A percentile compares a stretch with the other conserved stretches of the same genome.
These are phyloP conservation scores for Ptychobarbus kaznakovi DNA, from an alignment of 2,797 vertebrate species.

Conservation along the genomic window DNA sequence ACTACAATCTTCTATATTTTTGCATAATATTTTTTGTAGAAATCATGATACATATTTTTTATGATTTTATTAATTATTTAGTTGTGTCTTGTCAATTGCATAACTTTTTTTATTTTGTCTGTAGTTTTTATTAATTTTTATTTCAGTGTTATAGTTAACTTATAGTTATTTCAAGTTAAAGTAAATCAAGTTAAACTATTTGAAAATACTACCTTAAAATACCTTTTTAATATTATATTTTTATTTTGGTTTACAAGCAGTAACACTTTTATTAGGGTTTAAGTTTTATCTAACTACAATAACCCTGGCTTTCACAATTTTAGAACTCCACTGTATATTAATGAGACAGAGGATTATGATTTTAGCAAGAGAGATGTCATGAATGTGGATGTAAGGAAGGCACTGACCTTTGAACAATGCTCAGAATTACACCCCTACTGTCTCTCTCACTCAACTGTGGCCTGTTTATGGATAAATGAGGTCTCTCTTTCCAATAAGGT, in stretches of 20 bases:
- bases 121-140: background rate
- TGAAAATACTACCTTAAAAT: background rate
- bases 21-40: background rate
- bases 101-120: background rate
- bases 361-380: slow-evolving; percentile 70
- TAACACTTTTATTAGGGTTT: background rate
- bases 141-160: background rate
- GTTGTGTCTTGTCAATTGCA: background rate
- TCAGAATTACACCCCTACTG: background rate
- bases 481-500: slow-evolving; percentile 20
- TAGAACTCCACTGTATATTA: slow-evolving; percentile 57
- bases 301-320: background rate
- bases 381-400: slow-evolving; percentile 61
- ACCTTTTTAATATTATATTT: background rate
- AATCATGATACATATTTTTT: background rate
- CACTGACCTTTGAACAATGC: slow-evolving; percentile 48
- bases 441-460: background rate
- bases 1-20: background rate
- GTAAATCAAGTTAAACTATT: background rate
- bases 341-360: slow-evolving; percentile 70
- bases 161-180: background rate
- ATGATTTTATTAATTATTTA: background rate
- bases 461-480: slow-evolving; percentile 23
- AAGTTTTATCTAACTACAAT: background rate
- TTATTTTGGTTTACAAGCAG: background rate